These are phyloP conservation scores for Plagodis pulveraria DNA, from an alignment of 2,888 invertebrate genomes.

Conservation along the genomic window DNA sequence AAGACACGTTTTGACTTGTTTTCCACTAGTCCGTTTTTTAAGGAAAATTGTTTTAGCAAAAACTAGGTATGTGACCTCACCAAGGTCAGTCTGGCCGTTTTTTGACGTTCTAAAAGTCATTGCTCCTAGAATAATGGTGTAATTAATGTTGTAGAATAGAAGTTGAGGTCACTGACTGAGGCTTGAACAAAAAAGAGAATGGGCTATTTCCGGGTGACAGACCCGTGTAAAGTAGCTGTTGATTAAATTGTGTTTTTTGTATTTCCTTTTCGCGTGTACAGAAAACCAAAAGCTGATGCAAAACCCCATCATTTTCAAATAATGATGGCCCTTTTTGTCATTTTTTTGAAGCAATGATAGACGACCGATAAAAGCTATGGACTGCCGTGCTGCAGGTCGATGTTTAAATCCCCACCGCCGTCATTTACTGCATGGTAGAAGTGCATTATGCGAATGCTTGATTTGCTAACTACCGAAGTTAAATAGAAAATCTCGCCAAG, in stretches of 20 bases:
- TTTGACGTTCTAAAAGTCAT: slow-evolving; percentile 42
- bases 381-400: no score
- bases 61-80: slow-evolving; percentile 52
- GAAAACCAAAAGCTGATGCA: not conserved
- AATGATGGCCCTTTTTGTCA: no score
- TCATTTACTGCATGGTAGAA: no score
- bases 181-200: slow-evolving; percentile 25
- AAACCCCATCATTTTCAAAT: no score
- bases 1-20: slow-evolving; percentile 19
- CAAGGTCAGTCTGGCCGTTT: slow-evolving; percentile 56
- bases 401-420: no score
- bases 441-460: no score
- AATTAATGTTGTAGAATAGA: slow-evolving; percentile 56
- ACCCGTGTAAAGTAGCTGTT: slow-evolving; percentile 15
- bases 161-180: slow-evolving; percentile 35
- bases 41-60: slow-evolving; percentile 31
- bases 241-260: not conserved
- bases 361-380: no score
- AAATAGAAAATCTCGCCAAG: no score
- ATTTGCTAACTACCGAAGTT: no score
- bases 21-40: slow-evolving; percentile 6
- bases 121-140: slow-evolving; percentile 59
- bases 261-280: not conserved
- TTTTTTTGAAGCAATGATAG: no score
- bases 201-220: slow-evolving; percentile 26